A percentile compares a stretch with the other conserved stretches of the same genome.
These are phyloP conservation scores for Cyprinodon tularosa DNA, from an alignment of 2,113 vertebrate species.

Conservation along the genomic window DNA sequence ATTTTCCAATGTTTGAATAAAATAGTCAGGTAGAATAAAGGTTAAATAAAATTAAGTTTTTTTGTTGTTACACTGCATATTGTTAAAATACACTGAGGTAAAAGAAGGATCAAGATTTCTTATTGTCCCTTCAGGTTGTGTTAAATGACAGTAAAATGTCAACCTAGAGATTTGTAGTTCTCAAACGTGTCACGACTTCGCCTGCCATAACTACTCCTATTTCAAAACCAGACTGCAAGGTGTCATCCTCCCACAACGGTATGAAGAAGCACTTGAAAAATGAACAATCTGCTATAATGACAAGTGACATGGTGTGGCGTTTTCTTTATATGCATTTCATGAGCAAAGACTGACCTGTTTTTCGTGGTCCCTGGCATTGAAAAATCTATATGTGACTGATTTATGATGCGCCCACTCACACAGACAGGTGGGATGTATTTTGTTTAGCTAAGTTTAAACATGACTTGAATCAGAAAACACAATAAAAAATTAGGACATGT, in stretches of 20 bases:
- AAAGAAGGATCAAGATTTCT: not conserved
- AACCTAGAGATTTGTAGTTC: not conserved
- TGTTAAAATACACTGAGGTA: not conserved
- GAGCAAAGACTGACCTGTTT: not conserved
- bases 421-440: not conserved
- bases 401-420: not conserved
- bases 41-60: too few relatives aligned
- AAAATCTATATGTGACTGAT: not conserved
- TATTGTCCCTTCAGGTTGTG: not conserved
- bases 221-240: not conserved
- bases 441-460: not conserved
- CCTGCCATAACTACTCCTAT: not conserved
- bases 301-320: conserved; percentile 1
- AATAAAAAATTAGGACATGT: not conserved
- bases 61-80: not conserved
- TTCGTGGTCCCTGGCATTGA: not conserved
- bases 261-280: not conserved
- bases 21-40: too few relatives aligned
- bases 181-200: not conserved
- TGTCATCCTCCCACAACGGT: not conserved
- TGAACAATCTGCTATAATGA: not conserved
- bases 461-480: not conserved
- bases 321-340: not conserved
- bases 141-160: not conserved
- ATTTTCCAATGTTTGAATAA: too few relatives aligned